A percentile compares a stretch with the other conserved stretches of the same genome.
Evolutionary conservation across 1,140 invertebrate species (phyloP).

Genomic region (Limonius californicus): DNA sequence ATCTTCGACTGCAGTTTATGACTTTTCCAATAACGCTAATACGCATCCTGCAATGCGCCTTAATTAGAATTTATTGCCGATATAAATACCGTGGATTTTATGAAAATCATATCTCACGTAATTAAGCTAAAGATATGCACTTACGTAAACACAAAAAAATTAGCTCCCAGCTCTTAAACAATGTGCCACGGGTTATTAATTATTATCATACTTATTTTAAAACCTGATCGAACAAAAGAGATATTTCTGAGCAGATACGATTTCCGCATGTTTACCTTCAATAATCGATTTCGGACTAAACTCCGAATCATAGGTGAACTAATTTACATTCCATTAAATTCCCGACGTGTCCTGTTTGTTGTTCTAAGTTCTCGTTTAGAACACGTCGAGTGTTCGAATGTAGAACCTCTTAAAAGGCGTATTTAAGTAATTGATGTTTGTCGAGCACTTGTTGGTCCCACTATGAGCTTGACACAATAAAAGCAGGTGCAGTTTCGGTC

Average conservation of each 20-base stretch:
- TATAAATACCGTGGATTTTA: slow-evolving; percentile 20
- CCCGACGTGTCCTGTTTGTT: not conserved
- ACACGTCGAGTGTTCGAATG: not conserved
- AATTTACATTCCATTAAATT: not conserved
- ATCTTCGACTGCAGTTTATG: slow-evolving; percentile 19
- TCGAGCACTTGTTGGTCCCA: slow-evolving; percentile 1
- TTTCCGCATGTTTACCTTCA: too few species aligned
- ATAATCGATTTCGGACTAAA: too few species aligned
- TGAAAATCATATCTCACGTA: not conserved
- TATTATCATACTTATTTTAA: too few species aligned
- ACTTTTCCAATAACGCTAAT: not conserved
- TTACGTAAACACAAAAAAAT: not conserved
- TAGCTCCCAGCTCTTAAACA: not conserved
- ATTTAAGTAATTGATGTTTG: slow-evolving; percentile 10
- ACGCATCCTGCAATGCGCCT: slow-evolving; percentile 20
- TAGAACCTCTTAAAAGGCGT: not conserved
- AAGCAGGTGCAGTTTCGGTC: not conserved
- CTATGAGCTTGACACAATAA: slow-evolving; percentile 8
- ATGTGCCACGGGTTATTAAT: too few species aligned
- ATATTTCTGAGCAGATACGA: too few species aligned
- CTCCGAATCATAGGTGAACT: too few species aligned
- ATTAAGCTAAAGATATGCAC: not conserved
- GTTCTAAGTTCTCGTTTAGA: not conserved
- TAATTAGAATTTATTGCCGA: slow-evolving; percentile 25
- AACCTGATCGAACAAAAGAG: too few species aligned